These are phyloP conservation scores for Leptopilina clavipes DNA, from an alignment of 1,140 invertebrate genomes.

Conservation along the genomic window DNA sequence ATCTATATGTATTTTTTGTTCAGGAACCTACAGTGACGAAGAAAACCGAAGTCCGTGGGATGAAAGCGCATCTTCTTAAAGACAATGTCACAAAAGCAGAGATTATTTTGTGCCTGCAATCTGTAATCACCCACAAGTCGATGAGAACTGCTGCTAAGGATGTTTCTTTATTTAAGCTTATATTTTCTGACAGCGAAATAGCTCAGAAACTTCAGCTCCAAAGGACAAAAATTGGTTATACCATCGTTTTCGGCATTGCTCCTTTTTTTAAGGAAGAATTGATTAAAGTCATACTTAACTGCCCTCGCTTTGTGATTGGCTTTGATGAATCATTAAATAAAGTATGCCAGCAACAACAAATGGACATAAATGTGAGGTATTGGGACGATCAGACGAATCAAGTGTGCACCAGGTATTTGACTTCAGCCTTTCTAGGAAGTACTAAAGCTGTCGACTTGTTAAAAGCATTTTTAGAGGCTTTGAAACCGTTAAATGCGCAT, in stretches of 20 bases:
- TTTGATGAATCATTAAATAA: constrained; percentile 56
- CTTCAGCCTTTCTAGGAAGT: constrained; percentile 30
- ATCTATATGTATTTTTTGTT: constrained; percentile 4
- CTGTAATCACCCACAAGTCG: constrained; percentile 38
- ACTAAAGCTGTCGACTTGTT: constrained; percentile 34
- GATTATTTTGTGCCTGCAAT: background rate
- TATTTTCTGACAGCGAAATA: constrained; percentile 47
- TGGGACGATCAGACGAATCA: constrained; percentile 13
- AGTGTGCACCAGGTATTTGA: constrained; percentile 36
- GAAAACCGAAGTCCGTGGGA: background rate
- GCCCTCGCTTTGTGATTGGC: constrained; percentile 45
- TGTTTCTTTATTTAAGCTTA: constrained; percentile 36
- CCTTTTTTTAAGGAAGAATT: constrained; percentile 48
- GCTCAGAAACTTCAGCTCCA: constrained; percentile 46
- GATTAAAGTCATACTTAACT: constrained; percentile 37
- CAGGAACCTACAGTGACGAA: background rate
- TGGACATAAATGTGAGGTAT: constrained; percentile 42
- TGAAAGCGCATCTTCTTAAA: background rate
- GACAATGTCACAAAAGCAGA: background rate
- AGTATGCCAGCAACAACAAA: constrained; percentile 47
- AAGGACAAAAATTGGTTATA: constrained; percentile 49
- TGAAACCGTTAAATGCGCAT: background rate
- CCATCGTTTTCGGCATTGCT: constrained; percentile 45
- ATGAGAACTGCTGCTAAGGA: constrained; percentile 38
- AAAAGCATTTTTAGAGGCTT: background rate